Evolutionary conservation across 2,888 invertebrate genomes (phyloP), one percentile per base, ranked within the genome.

Genomic region (Epistrophe eligans): DNA sequence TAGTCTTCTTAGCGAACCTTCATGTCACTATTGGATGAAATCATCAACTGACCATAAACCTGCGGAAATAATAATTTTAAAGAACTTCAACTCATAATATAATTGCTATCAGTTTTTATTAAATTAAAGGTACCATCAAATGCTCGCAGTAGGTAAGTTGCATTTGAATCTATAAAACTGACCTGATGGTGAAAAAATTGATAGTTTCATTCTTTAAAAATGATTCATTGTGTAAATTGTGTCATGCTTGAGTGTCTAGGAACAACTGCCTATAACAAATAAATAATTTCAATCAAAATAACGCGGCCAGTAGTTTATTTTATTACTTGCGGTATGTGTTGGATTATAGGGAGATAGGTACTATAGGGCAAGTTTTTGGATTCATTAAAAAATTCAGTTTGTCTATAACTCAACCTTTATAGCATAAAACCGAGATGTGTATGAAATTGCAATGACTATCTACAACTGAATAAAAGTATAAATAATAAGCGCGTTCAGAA

Each of bases 221-320:
- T 67, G 57, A 66, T 67, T 76, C 38, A 70, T 55, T 28, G 24
- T 79, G 15, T 45, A 43, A 38, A 62, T 55, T 64, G 52, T 58
- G 88, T 84, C 82, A 88, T 72, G 89, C 88, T 62, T 84, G 73
- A 77, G 79, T 81, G 80, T 79, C 77, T 55, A 40, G 55, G 19
- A 77, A 84, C 77, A 43, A 50, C 19, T 60, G 40, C 50, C 67
- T 71, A 58, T 84, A 64, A 64, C n/a, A 45, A 48, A 43, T 70
- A 62, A 40, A 50, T 58, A 45, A 48, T 45, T 9, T 40, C 82
- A 88, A 88, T 89, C 80, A 89, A 89, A 90, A 89, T 88, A 90
- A 89, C 87, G 89, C 88, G 90, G 89, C 88, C 89, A 90, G 60
- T 88, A 73, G 58, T 32, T 88, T n/a, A 84, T 55, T 84, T 74